Evolutionary conservation across 1,140 invertebrate species (phyloP).

Genomic region (Trichogramma pretiosum): DNA sequence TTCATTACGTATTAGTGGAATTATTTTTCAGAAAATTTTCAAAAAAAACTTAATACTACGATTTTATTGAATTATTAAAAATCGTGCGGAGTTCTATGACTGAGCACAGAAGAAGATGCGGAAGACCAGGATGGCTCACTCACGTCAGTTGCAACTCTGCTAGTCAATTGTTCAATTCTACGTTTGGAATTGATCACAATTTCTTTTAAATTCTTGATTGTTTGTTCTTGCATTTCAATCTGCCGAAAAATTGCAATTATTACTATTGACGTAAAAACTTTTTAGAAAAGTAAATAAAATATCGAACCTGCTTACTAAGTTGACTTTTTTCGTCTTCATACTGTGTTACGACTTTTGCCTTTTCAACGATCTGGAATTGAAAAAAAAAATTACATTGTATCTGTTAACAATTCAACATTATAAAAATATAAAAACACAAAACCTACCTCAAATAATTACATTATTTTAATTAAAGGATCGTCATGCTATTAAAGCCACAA

Average conservation of each 20-base stretch:
- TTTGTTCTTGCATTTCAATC: constrained; percentile 40
- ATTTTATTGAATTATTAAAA: constrained; percentile 40
- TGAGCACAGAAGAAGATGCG: constrained; percentile 35
- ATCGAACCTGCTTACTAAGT: constrained; percentile 36
- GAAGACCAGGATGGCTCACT: constrained; percentile 39
- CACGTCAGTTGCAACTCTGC: constrained; percentile 37
- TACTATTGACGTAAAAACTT: neutral
- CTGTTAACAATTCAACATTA: neutral
- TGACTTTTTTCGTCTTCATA: constrained; percentile 36
- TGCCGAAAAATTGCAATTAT: constrained; percentile 16
- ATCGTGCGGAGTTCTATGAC: constrained; percentile 42
- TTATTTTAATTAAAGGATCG: too few relatives aligned
- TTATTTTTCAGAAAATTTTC: neutral
- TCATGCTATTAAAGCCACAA: too few relatives aligned
- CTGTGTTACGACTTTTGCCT: too few relatives aligned
- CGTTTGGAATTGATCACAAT: constrained; percentile 39
- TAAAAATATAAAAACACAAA: neutral
- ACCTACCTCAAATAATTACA: constrained; percentile 7
- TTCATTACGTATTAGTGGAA: constrained; percentile 9
- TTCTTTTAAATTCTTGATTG: constrained; percentile 39
- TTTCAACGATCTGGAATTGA: constrained; percentile 6
- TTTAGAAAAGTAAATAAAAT: too few relatives aligned
- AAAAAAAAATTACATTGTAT: neutral
- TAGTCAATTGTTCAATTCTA: constrained; percentile 36
- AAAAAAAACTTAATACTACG: constrained; percentile 1